Base-by-base conservation (phyloP, 2,113 vertebrate genomes). In the Brachyhypopomus occidentalis region DNA sequence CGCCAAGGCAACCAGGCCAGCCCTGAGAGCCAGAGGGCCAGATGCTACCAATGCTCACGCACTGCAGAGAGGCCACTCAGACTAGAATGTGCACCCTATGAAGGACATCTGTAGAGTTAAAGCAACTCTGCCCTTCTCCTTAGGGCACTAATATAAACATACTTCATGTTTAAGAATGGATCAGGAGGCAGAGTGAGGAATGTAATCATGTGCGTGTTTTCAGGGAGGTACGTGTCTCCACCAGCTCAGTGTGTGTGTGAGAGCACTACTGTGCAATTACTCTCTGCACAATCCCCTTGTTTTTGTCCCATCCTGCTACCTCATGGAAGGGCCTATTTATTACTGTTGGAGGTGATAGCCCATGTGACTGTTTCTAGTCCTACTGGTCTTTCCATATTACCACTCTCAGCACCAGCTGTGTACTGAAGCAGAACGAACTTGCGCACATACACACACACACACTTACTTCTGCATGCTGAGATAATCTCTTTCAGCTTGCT, bases 1-100 rank as follows among this genome's bases (percentile, higher is more conserved):
- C 84, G 56, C 85, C 86, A 78, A 83, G 88, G 88, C 72, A 81
- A 84, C 82, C 64, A 25, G 72, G 90, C 85, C 89, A 87, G 62
- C 6, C 9, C 55, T 9, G 72, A 80, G 73, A 75, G 70, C 45
- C 70, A 38, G 55, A 34, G 52, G 56, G 41, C 63, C 74, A 59
- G 79, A 79, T 38, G 62, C 79, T 75, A 75, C 72, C 72, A 73
- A 58, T 67, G 62, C 72, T 64, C 79, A 69, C 62, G 69, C 38
- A 62, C 79, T 52, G 48, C n/a, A 67, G 72, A 81, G 72, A 41
- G 79, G 79, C 48, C 79, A 59, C 48, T 58, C 60, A 45, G 20
- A 64, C 56, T 36, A 60, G 66, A 8, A 9, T 34, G 45, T 66
- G 38, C 27, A 27, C 16, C 69, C 22, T 30, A 60, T 34, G 22